phyloP scores from a whole-genome alignment of 2,797 vertebrate genomes.

The Vireo griseus region DNA sequence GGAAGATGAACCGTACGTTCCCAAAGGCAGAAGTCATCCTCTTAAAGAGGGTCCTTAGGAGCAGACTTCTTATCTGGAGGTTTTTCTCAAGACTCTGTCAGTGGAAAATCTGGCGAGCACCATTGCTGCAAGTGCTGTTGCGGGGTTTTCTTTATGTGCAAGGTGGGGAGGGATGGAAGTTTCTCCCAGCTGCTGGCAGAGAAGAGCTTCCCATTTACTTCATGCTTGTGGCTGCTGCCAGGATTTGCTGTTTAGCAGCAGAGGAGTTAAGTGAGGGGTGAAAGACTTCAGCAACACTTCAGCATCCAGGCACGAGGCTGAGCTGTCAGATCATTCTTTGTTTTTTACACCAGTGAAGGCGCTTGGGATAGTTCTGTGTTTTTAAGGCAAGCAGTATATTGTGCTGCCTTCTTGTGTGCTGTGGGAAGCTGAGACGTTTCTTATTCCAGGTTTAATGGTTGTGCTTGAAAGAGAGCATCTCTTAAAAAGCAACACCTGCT shows the following conservation, averaged over 20 bases:
- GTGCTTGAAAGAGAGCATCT: not conserved
- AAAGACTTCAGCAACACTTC: slow-evolving; percentile 43
- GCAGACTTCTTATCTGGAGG: not conserved
- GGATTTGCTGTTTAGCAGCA: slow-evolving; percentile 3
- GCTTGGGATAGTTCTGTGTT: not conserved
- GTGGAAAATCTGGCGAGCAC: slow-evolving; percentile 33
- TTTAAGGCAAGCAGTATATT: not conserved
- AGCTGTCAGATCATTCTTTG: slow-evolving; percentile 9
- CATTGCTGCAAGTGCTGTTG: slow-evolving; percentile 27
- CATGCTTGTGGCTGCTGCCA: not conserved
- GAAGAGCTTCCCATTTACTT: slow-evolving; percentile 37
- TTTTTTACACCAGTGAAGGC: not conserved
- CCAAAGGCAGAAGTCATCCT: not conserved
- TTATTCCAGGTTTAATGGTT: not conserved
- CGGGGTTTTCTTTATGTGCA: slow-evolving; percentile 23
- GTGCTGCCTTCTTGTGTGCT: not conserved
- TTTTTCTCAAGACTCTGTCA: slow-evolving; percentile 15
- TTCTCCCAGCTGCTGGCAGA: slow-evolving; percentile 46
- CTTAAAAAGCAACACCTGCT: not conserved
- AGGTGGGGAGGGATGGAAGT: not conserved
- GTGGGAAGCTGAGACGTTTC: not conserved
- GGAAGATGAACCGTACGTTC: not conserved
- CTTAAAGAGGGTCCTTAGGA: slow-evolving; percentile 23
- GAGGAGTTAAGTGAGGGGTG: slow-evolving; percentile 37
- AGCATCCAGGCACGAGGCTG: not conserved